These are phyloP conservation scores for Patiria pectinifera DNA, from an alignment of 53 echinoderm and acorn worm genomes.

Conservation along the genomic window DNA sequence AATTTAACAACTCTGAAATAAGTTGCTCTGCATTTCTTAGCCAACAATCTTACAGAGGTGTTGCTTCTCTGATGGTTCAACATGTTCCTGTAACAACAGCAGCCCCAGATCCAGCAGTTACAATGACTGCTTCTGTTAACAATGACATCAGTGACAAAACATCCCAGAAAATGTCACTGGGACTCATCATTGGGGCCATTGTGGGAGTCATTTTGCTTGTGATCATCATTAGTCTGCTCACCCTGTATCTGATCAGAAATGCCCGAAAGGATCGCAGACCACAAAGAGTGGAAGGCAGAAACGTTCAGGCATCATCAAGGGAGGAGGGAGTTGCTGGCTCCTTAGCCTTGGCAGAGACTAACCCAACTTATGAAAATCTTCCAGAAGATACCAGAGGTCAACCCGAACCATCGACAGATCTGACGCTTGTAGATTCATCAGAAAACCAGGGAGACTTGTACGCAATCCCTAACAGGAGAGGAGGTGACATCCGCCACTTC, in stretches of 20 bases:
- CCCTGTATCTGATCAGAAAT: neutral
- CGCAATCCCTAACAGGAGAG: neutral
- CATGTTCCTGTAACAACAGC: neutral
- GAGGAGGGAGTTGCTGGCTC: neutral
- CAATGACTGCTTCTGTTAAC: neutral
- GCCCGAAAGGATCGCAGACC: neutral
- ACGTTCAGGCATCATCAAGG: neutral
- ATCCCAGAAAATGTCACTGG: neutral
- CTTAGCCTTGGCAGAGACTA: neutral
- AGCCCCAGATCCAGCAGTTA: neutral
- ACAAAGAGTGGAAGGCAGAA: neutral
- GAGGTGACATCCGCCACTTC: neutral
- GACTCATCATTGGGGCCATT: neutral
- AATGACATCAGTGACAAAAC: neutral
- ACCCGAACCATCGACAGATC: neutral
- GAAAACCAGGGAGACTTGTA: neutral
- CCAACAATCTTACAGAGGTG: neutral
- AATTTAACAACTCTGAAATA: neutral
- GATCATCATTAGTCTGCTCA: neutral
- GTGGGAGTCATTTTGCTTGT: neutral
- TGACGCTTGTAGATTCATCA: neutral
- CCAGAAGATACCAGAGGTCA: neutral
- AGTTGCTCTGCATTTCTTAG: neutral
- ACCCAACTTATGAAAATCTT: neutral
- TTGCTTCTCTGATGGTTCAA: neutral